Conservation (phyloP, 2,888 invertebrate genomes). For the Lycaena phlaeas region DNA sequence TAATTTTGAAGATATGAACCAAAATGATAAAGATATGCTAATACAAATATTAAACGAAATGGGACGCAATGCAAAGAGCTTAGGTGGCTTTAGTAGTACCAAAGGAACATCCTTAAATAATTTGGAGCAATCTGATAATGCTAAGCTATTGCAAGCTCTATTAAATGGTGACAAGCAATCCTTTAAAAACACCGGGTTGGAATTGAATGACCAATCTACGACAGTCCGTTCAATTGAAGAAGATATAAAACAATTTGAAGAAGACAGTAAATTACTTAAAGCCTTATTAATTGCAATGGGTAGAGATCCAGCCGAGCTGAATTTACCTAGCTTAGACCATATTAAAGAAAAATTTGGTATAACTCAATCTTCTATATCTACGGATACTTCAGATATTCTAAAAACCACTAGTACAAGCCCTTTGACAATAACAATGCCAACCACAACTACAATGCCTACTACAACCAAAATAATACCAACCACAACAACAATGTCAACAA, state of each 20-base stretch:
- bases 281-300: constrained; percentile 58
- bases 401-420: constrained; percentile 14
- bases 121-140: constrained; percentile 28
- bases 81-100: constrained; percentile 33
- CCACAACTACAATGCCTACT: constrained; percentile 20
- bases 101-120: constrained; percentile 22
- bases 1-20: not conserved
- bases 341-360: constrained; percentile 20
- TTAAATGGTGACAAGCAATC: constrained; percentile 15
- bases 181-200: not conserved
- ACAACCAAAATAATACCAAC: constrained; percentile 26
- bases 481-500: constrained; percentile 19
- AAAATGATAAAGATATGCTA: not conserved
- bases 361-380: constrained; percentile 23
- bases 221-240: constrained; percentile 55
- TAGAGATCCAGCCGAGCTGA: constrained; percentile 49
- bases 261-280: constrained; percentile 59
- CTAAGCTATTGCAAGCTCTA: constrained; percentile 43
- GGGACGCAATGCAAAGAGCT: constrained; percentile 52
- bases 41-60: constrained; percentile 25
- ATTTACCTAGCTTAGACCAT: constrained; percentile 45
- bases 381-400: constrained; percentile 22
- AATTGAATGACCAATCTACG: constrained; percentile 27
- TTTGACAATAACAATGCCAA: constrained; percentile 19
- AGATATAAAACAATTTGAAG: constrained; percentile 58